Evolutionary conservation across 2,888 invertebrate genomes (phyloP).

Genomic region (Pandemis heparana): DNA sequence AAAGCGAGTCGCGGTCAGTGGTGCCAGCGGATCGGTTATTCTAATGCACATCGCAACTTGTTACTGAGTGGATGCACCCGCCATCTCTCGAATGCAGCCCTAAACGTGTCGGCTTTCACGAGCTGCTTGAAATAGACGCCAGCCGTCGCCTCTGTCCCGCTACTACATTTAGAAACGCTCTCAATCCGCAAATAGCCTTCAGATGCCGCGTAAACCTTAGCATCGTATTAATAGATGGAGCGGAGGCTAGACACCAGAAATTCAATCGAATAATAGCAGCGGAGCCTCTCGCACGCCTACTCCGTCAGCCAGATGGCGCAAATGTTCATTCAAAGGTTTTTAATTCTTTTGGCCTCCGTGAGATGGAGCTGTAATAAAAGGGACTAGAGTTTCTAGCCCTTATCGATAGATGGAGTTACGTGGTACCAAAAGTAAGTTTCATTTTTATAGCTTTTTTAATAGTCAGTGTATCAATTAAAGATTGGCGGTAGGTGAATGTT

Average conservation of each 20-base stretch:
- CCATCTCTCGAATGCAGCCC: slow-evolving; percentile 62
- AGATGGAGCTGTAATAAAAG: slow-evolving; percentile 66
- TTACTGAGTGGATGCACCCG: slow-evolving; percentile 52
- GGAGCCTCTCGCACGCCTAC: slow-evolving; percentile 69
- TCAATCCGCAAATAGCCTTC: slow-evolving; percentile 45
- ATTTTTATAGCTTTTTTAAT: slow-evolving; percentile 20
- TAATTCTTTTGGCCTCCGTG: slow-evolving; percentile 57
- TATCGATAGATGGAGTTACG: slow-evolving; percentile 65
- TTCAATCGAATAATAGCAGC: slow-evolving; percentile 68
- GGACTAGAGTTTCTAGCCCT: slow-evolving; percentile 42
- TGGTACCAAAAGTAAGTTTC: slow-evolving; percentile 57
- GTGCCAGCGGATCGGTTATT: neutral
- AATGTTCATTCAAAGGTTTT: slow-evolving; percentile 47
- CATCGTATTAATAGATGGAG: slow-evolving; percentile 58
- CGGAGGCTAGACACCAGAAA: slow-evolving; percentile 54
- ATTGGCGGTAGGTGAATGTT: slow-evolving; percentile 25
- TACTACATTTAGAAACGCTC: slow-evolving; percentile 54
- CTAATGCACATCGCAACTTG: neutral
- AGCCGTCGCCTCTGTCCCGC: slow-evolving; percentile 51
- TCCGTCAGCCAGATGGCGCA: slow-evolving; percentile 66
- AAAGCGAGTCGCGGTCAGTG: neutral
- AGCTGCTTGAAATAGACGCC: slow-evolving; percentile 65
- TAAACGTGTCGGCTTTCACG: slow-evolving; percentile 49
- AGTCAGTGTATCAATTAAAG: slow-evolving; percentile 30
- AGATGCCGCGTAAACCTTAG: slow-evolving; percentile 50